Evolutionary conservation across 2,888 invertebrate genomes (phyloP), one percentile per base, ranked within the genome.

Genomic region (Agrypnus murinus): DNA sequence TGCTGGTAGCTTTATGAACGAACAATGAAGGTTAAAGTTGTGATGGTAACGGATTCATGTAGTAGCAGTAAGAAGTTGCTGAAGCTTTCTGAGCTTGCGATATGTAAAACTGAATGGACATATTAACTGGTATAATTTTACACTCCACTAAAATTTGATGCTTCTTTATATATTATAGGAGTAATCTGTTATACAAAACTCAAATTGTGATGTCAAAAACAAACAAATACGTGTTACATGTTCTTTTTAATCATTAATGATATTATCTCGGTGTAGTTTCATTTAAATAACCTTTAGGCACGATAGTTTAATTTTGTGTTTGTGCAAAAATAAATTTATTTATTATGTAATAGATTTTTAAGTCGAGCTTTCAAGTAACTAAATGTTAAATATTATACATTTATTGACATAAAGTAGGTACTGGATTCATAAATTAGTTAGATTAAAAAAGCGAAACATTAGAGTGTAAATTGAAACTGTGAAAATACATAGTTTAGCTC

Each of bases 71-170:
- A 64, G 64, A 58, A 64, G 64, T 64, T 58, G 36, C 57, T 48
- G 45, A 59, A 58, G 66, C 65, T 53, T 63, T 40, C 63, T 38
- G 48, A 62, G 46, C 46, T 59, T 50, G 31, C 64, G 53, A 73
- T 73, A 67, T 73, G 70, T 64, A 67, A 73, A 73, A 64, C 55
- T 59, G 46, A 71, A 70, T 70, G 66, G 65, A 70, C 71, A 65
- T 71, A 71, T 68, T 71, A 65, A 67, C 74, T 40, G 55, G 40
- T 58, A 71, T 69, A 69, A 74, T 75, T 75, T 75, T 71, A 71
- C 75, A 75, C 73, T 72, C 43, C 66, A 74, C 71, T 65, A 69
- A 69, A 72, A 72, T 48, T 69, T 65, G 58, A 65, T 53, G 53
- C 17, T 60, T 69, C 40, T 64, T 57, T 69, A 64, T 64, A 36